Evolutionary conservation across 2,797 vertebrate genomes (phyloP), one percentile per base, ranked within the genome.

Genomic region (Sebastes kiyomatsui): DNA sequence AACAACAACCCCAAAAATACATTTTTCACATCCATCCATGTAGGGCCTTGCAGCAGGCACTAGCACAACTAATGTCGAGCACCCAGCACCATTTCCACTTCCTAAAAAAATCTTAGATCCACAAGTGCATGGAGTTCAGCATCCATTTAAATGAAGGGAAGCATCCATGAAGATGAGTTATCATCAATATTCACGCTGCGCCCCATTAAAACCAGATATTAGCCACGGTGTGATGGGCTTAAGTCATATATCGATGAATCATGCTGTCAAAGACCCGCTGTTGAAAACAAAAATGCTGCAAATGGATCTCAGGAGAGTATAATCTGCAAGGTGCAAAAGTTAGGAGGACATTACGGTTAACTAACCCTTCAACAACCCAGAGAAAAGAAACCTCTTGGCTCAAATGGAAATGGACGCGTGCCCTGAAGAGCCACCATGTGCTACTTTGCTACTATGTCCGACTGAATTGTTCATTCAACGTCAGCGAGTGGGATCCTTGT

Each of bases 151-250:
- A 73, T 16, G 42, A 73, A 72, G 6, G 42, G 16, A 56, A 75
- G 13, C 6, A 8, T 83, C 72, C 38, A 33, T 60, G n/a, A 32
- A 49, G 38, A 69, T 12, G n/a, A 62, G 23, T 54, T 56, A 25
- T 71, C 67, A 72, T 67, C 68, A 79, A 75, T 68, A 80, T 72
- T 30, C 38, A 27, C 3, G 38, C 60, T 67, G 35, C 2, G n/a
- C 67, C 78, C 58, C 70, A 83, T 77, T 79, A 58, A 82, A 67
- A 38, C 8, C 68, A 79, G 52, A 82, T 69, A 72, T 78, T 60
- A 69, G 38, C 56, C 25, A 69, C 4, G 46, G 28, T 38, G 64
- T 32, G 70, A 68, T 58, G 49, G 59, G 69, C 71, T 27, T 8
- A 22, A 76, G 66, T 72, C 71, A 66, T 65, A 77, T 52, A 58